These are phyloP conservation scores for Magallana nippona DNA, from an alignment of 2,888 invertebrate genomes.

Conservation along the genomic window DNA sequence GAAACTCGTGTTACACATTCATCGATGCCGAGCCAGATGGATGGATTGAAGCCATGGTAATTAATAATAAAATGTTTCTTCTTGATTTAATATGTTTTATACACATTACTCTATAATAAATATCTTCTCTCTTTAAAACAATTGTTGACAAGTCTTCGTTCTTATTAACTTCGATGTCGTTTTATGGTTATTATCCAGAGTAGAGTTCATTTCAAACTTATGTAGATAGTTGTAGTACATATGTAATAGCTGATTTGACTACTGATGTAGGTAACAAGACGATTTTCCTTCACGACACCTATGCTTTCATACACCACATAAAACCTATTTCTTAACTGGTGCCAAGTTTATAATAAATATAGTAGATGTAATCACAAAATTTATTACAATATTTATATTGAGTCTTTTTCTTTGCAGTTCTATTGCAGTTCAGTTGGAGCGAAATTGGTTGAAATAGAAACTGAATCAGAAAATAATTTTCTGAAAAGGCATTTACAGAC, in stretches of 20 bases:
- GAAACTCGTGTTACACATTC: not conserved
- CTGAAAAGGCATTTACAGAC: not conserved
- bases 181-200: too few species aligned
- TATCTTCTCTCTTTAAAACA: not conserved
- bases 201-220: too few species aligned
- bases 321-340: too few species aligned
- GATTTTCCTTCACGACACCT: too few species aligned
- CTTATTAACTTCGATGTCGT: too few species aligned
- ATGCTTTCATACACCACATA: too few species aligned
- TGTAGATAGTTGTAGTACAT: too few species aligned
- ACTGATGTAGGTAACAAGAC: too few species aligned
- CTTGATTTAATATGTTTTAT: not conserved
- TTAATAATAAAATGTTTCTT: too few species aligned
- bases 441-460: not conserved
- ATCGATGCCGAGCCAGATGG: not conserved
- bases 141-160: too few species aligned
- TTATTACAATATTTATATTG: not conserved
- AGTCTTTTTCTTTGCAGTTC: not conserved
- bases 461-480: not conserved
- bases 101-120: not conserved
- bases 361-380: not conserved
- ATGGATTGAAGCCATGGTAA: slow-evolving; percentile 29
- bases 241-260: too few species aligned
- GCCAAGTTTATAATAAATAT: too few species aligned
- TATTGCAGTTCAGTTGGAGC: slow-evolving; percentile 1